A percentile compares a stretch with the other conserved stretches of the same genome.
Evolutionary conservation across 2,113 vertebrate species (phyloP).

Genomic region (Cinclus cinclus): DNA sequence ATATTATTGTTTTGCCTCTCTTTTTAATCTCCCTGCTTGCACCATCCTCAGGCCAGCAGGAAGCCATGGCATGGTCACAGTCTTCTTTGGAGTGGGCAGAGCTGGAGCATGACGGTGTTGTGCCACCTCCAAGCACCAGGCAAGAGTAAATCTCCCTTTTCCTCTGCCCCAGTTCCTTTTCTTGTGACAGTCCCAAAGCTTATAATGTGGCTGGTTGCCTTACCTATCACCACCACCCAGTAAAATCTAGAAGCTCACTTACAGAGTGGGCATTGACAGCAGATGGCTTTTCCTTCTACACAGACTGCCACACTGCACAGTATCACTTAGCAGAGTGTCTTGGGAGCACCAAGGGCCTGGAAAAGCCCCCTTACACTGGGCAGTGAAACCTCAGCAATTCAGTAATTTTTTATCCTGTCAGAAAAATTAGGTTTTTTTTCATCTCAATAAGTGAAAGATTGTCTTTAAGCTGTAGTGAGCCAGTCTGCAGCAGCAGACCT

Average conservation of each 20-base stretch:
- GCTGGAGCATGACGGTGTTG: accelerated
- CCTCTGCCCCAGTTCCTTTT: background rate
- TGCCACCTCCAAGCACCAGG: background rate
- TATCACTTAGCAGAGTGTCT: background rate
- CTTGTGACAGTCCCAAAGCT: background rate
- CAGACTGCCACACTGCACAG: accelerated
- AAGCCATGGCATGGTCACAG: accelerated
- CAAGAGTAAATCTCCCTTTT: background rate
- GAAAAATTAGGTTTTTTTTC: background rate
- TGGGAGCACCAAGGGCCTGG: background rate
- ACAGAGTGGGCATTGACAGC: background rate
- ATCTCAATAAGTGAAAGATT: background rate
- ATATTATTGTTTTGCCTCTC: background rate
- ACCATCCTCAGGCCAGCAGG: background rate
- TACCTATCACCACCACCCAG: background rate
- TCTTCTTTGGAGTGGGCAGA: background rate
- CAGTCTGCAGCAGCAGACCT: background rate
- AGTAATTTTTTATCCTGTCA: background rate
- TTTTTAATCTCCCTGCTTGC: background rate
- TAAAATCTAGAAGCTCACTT: background rate
- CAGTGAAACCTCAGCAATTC: background rate
- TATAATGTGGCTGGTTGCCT: background rate
- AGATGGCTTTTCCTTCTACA: background rate
- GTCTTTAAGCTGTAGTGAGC: background rate
- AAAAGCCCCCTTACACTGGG: background rate